Evolutionary conservation across 2,797 vertebrate genomes (phyloP).

Genomic region (Moxostoma hubbsi): DNA sequence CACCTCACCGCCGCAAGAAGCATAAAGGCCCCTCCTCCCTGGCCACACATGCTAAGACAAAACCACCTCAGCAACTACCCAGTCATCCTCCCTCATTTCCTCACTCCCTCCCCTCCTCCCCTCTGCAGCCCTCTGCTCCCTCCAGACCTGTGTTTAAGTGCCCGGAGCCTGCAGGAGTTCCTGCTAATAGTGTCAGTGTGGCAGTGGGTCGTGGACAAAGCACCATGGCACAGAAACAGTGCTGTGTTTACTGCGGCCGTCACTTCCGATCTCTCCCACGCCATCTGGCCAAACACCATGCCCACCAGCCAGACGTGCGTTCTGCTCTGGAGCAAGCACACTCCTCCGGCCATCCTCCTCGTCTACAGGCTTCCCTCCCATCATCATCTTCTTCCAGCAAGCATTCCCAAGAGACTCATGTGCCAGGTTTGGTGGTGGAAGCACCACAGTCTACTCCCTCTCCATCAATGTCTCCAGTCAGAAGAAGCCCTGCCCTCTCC

Average conservation of each 20-base stretch:
- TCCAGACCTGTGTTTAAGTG: slow-evolving; percentile 73
- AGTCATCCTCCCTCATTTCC: slow-evolving; percentile 60
- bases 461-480: slow-evolving; percentile 63
- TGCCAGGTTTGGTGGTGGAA: slow-evolving; percentile 50
- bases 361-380: slow-evolving; percentile 50
- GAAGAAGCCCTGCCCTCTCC: slow-evolving; percentile 59
- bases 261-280: slow-evolving; percentile 80
- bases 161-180: slow-evolving; percentile 59
- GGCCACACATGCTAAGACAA: slow-evolving; percentile 67
- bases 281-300: slow-evolving; percentile 81
- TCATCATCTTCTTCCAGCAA: slow-evolving; percentile 51
- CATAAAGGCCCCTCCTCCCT: slow-evolving; percentile 57
- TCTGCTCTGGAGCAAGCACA: slow-evolving; percentile 76
- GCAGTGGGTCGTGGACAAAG: slow-evolving; percentile 54
- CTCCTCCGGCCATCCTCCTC: slow-evolving; percentile 59
- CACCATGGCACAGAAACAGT: slow-evolving; percentile 72
- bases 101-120: slow-evolving; percentile 57
- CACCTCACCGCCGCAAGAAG: slow-evolving; percentile 68
- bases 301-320: slow-evolving; percentile 78
- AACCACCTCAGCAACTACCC: slow-evolving; percentile 62
- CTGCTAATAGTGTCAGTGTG: slow-evolving; percentile 54
- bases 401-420: slow-evolving; percentile 14
- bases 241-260: slow-evolving; percentile 79
- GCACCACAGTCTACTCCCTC: slow-evolving; percentile 63
- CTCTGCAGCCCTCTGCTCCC: slow-evolving; percentile 58